A percentile compares a stretch with the other conserved stretches of the same genome.
Evolutionary conservation across 2,797 vertebrate species (phyloP).

Genomic region (Trachurus trachurus): DNA sequence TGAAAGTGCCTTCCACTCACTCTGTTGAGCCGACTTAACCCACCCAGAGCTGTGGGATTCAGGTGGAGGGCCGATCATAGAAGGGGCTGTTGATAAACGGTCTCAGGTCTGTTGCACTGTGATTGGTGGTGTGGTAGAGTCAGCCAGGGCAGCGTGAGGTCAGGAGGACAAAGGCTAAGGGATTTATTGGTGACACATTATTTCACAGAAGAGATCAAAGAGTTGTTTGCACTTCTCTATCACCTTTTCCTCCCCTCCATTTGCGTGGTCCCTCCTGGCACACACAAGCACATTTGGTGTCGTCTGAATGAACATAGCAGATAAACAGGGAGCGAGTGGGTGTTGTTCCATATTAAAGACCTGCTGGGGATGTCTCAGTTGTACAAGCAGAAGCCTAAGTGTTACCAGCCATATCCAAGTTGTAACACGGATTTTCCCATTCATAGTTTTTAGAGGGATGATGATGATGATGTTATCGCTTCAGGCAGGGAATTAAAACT

Average conservation of each 20-base stretch:
- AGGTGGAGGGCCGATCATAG: conserved; percentile 30
- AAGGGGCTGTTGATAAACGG: conserved; percentile 31
- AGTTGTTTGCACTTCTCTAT: conserved; percentile 60
- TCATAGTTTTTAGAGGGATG: conserved; percentile 54
- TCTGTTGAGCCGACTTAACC: conserved; percentile 10
- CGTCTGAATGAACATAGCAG: conserved; percentile 65
- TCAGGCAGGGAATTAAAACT: conserved; percentile 52
- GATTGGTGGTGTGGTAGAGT: conserved; percentile 42
- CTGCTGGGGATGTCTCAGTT: conserved; percentile 30
- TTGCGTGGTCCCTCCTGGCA: conserved; percentile 22
- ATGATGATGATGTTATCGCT: conserved; percentile 61
- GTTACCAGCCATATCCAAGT: conserved; percentile 44
- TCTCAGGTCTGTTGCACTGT: conserved; percentile 42
- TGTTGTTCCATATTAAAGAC: conserved; percentile 45
- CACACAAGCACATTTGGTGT: conserved; percentile 23
- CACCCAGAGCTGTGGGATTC: conserved; percentile 24
- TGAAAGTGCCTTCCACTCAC: conserved; percentile 9
- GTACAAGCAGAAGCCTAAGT: conserved; percentile 47
- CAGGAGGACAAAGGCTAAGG: conserved; percentile 70
- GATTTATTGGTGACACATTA: conserved; percentile 76
- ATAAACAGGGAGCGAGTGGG: conserved; percentile 39
- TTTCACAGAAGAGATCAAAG: conserved; percentile 80
- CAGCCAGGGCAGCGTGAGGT: conserved; percentile 61
- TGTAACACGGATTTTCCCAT: conserved; percentile 53
- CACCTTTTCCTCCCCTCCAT: conserved; percentile 45